These are phyloP conservation scores for Anoplopoma fimbria DNA, from an alignment of 2,113 vertebrate genomes.

Conservation along the genomic window DNA sequence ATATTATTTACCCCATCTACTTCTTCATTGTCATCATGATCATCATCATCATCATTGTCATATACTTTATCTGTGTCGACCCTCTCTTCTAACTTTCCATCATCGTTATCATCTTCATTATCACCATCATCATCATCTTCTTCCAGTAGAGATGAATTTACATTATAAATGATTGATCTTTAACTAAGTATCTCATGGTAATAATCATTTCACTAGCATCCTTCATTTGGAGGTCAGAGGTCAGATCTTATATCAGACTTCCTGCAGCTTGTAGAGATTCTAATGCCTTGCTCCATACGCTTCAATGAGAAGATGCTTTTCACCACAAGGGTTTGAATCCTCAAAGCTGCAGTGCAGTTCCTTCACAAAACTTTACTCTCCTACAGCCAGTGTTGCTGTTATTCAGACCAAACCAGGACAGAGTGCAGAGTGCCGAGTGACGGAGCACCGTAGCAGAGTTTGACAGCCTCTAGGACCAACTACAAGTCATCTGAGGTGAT, in stretches of 20 bases:
- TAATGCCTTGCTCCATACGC: too few species aligned
- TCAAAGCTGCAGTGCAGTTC: neutral
- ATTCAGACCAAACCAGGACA: neutral
- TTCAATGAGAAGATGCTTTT: neutral
- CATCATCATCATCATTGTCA: neutral
- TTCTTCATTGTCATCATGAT: neutral
- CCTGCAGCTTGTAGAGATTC: neutral
- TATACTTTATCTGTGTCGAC: neutral
- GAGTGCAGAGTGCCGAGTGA: neutral
- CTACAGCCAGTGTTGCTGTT: neutral
- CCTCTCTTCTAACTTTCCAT: neutral
- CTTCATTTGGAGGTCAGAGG: neutral
- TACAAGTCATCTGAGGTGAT: conserved; percentile 53
- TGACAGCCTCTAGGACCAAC: conserved; percentile 41
- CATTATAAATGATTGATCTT: too few species aligned
- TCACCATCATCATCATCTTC: neutral
- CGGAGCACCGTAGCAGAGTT: neutral
- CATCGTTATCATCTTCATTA: neutral
- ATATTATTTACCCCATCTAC: neutral
- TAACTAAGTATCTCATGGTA: neutral
- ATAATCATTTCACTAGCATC: too few species aligned
- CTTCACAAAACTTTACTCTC: neutral
- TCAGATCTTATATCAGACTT: neutral
- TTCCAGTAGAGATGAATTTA: neutral
- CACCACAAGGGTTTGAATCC: neutral